A percentile compares a stretch with the other conserved stretches of the same genome.
phyloP scores from a whole-genome alignment of 2,113 vertebrate genomes.

The Peromyscus maniculatus region DNA sequence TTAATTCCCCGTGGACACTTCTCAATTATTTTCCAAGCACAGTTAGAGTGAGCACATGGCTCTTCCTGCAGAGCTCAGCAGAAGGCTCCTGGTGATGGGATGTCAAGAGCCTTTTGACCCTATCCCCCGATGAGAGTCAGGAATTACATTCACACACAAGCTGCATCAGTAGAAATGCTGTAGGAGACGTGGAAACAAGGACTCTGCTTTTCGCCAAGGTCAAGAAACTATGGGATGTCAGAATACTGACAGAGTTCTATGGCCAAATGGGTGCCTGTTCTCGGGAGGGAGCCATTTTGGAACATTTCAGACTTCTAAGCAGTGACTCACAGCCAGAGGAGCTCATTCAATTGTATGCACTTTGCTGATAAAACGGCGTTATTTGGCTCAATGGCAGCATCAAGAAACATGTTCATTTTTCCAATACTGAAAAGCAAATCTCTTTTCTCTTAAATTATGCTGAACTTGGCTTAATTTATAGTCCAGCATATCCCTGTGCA shows the following conservation, averaged over 20 bases:
- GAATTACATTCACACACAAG: slow-evolving; percentile 33
- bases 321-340: not conserved
- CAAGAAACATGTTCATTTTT: not conserved
- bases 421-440: not conserved
- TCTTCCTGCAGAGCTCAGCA: not conserved
- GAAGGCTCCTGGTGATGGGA: slow-evolving; percentile 7
- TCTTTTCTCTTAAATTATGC: slow-evolving; percentile 36
- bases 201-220: not conserved
- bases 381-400: not conserved
- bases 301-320: slow-evolving; percentile 45
- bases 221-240: slow-evolving; percentile 23
- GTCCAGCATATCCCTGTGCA: not conserved
- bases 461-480: slow-evolving; percentile 21
- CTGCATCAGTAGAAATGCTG: not conserved
- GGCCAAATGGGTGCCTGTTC: not conserved
- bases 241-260: not conserved
- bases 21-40: slow-evolving; percentile 35
- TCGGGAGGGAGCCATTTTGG: not conserved
- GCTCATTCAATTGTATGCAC: not conserved
- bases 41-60: not conserved
- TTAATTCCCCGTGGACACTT: slow-evolving; percentile 41
- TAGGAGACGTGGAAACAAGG: not conserved
- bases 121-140: slow-evolving; percentile 7
- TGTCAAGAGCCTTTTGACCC: slow-evolving; percentile 43
- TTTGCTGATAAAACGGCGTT: not conserved